These are phyloP conservation scores for Wasmannia auropunctata DNA, from an alignment of 1,140 invertebrate species.

Conservation along the genomic window DNA sequence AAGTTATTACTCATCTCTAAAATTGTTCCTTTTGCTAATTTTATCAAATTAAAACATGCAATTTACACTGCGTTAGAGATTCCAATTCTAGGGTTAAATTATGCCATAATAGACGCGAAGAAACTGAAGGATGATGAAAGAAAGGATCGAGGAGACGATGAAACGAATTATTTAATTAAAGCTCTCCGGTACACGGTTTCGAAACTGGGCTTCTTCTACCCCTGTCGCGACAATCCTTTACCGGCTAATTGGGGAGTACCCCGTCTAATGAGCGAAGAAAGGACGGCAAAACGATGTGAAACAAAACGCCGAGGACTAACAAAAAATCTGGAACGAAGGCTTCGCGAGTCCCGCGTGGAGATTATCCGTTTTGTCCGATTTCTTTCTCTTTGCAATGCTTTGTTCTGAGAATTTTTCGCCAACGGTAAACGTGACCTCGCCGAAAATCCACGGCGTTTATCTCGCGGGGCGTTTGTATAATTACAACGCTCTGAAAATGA, in stretches of 20 bases:
- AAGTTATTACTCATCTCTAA: not conserved
- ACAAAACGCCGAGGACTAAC: conserved; percentile 2
- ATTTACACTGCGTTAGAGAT: not conserved
- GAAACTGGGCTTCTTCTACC: conserved; percentile 16
- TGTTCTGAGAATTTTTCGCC: conserved; percentile 31
- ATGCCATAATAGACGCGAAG: not conserved
- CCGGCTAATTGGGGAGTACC: conserved; percentile 61
- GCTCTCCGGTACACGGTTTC: conserved; percentile 52
- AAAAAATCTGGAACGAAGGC: conserved; percentile 37
- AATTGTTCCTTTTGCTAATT: not conserved
- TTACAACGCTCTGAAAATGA: not conserved
- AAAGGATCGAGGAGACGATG: not conserved
- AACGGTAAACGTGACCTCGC: conserved; percentile 17
- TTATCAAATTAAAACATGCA: not conserved
- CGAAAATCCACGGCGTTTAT: conserved; percentile 30
- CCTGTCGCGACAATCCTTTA: conserved; percentile 54
- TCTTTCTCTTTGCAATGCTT: conserved; percentile 40
- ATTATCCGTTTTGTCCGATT: conserved; percentile 54
- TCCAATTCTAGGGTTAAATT: conserved; percentile 15
- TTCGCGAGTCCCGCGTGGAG: conserved; percentile 23
- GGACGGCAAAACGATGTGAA: conserved; percentile 33
- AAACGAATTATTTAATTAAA: conserved; percentile 73
- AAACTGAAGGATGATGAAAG: conserved; percentile 27
- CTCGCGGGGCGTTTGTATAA: conserved; percentile 5
- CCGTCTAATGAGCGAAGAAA: conserved; percentile 56